Evolutionary conservation across 2,797 vertebrate species (phyloP).

Genomic region (Oceanodroma leucorhoa): DNA sequence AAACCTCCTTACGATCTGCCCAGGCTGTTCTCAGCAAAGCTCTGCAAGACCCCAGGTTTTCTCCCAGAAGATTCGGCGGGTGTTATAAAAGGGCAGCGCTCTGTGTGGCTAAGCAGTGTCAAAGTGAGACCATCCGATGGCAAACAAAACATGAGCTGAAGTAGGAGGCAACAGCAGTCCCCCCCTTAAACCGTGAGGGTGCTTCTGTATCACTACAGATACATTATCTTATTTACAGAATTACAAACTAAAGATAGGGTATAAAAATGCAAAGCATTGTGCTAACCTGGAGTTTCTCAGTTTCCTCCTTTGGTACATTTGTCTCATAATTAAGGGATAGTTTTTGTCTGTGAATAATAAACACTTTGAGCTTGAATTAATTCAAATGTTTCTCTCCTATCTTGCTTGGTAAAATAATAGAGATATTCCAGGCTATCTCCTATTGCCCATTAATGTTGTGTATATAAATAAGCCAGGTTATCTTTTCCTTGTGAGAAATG

Average conservation of each 20-base stretch:
- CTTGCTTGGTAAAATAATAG: constrained; percentile 65
- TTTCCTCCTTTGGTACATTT: constrained; percentile 57
- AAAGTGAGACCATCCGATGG: constrained; percentile 1
- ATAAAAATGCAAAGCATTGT: neutral
- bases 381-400: constrained; percentile 51
- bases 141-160: neutral
- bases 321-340: constrained; percentile 40
- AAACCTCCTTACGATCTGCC: constrained; percentile 29
- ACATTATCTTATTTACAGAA: constrained; percentile 55
- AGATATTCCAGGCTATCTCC: constrained; percentile 63
- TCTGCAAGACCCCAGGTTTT: constrained; percentile 53
- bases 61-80: neutral
- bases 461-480: constrained; percentile 81
- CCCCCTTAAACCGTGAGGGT: neutral
- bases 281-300: constrained; percentile 33
- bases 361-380: constrained; percentile 59
- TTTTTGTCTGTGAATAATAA: constrained; percentile 65
- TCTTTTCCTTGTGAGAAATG: constrained; percentile 77
- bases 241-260: neutral
- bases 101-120: constrained; percentile 3
- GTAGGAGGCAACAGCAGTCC: neutral
- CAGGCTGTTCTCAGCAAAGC: neutral
- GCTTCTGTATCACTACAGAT: constrained; percentile 55
- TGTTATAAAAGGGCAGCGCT: neutral
- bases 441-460: constrained; percentile 71